Conservation (phyloP, 2,113 vertebrate species). For the Leptocoma aspasia region DNA sequence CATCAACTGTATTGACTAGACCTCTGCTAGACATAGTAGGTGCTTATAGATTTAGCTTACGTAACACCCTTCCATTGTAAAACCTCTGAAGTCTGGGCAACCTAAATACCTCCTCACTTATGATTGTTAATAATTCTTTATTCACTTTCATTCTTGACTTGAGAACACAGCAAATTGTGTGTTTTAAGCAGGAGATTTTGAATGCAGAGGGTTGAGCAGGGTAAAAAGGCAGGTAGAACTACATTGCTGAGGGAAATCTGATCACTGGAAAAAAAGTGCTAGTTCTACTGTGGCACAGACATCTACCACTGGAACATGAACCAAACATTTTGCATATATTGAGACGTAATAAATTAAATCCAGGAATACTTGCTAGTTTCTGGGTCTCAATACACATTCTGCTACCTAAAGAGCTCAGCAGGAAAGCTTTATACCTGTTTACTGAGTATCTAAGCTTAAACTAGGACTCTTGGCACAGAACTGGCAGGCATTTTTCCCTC, state of each 20-base stretch:
- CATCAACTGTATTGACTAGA: background rate
- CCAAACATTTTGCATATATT: background rate
- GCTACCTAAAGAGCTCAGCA: background rate
- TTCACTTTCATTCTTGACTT: background rate
- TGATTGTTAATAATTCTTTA: accelerated
- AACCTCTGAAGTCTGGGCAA: background rate
- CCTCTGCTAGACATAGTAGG: background rate
- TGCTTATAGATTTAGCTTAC: background rate
- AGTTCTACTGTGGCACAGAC: background rate
- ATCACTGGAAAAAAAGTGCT: background rate
- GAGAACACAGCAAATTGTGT: background rate
- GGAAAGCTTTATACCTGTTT: background rate
- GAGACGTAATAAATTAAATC: background rate
- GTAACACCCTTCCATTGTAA: background rate
- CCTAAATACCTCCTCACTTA: background rate
- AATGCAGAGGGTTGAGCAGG: accelerated
- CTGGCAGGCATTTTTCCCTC: background rate
- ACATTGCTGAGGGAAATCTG: background rate
- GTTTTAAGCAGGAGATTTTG: background rate
- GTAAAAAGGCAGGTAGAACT: background rate
- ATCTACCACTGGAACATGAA: background rate
- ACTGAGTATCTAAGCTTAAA: background rate
- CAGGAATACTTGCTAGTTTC: background rate
- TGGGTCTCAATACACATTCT: background rate
- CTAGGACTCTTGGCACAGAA: background rate